These are phyloP conservation scores for Myiozetetes cayanensis DNA, from an alignment of 2,113 vertebrate species.

Conservation along the genomic window DNA sequence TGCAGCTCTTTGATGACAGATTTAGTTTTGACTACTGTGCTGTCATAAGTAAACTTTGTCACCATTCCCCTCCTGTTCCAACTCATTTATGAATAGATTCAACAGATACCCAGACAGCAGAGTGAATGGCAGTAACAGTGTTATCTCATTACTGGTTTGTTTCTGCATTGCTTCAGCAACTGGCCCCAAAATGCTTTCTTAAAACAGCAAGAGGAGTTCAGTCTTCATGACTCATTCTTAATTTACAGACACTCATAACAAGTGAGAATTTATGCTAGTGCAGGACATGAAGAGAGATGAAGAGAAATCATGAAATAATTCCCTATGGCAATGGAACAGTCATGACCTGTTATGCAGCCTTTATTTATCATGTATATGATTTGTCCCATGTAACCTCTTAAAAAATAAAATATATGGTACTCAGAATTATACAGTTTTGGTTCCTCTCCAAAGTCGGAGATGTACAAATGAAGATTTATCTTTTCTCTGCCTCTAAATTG, in stretches of 20 bases:
- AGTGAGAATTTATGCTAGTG: not conserved
- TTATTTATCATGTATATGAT: not conserved
- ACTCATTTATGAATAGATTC: not conserved
- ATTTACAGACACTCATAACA: not conserved
- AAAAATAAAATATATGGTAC: not conserved
- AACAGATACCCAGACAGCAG: not conserved
- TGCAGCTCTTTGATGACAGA: not conserved
- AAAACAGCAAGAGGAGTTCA: not conserved
- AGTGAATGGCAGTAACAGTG: not conserved
- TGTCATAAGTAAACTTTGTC: not conserved
- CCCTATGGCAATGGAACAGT: not conserved
- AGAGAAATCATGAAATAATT: not conserved
- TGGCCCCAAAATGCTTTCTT: not conserved
- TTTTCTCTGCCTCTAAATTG: not conserved
- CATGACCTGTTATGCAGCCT: not conserved
- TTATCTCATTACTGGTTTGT: not conserved
- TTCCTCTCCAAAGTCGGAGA: not conserved
- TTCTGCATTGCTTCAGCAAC: not conserved
- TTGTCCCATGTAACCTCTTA: not conserved
- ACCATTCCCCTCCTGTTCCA: not conserved
- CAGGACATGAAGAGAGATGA: not conserved
- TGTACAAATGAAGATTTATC: not conserved
- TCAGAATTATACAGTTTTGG: not conserved
- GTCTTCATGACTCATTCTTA: not conserved
- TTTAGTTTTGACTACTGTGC: not conserved